phyloP scores from a whole-genome alignment of 2,888 invertebrate species.

The Diarsia mendica region DNA sequence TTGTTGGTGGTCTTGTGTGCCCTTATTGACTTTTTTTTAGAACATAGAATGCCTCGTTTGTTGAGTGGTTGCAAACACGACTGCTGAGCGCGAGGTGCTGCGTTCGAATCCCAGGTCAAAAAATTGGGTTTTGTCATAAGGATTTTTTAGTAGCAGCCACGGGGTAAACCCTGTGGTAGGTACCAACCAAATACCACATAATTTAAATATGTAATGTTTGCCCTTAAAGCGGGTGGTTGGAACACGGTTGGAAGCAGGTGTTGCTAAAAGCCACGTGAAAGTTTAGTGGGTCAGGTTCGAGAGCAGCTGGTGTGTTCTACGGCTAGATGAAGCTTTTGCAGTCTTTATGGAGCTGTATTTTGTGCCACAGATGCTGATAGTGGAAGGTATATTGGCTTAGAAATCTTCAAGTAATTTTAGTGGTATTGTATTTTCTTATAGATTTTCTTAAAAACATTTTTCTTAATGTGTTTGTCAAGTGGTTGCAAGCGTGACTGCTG shows the following conservation, averaged over 20 bases:
- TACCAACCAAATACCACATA: background rate
- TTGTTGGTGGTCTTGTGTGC: background rate
- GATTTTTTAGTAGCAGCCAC: too few relatives aligned
- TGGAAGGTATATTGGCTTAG: too few relatives aligned
- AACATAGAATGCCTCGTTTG: too few relatives aligned
- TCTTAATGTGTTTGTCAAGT: too few relatives aligned
- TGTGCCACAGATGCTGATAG: background rate
- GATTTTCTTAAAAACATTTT: too few relatives aligned
- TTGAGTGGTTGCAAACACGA: too few relatives aligned
- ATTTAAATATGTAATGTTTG: constrained; percentile 56
- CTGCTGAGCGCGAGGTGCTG: too few relatives aligned
- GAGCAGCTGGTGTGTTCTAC: constrained; percentile 15
- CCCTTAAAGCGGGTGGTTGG: constrained; percentile 24
- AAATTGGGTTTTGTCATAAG: too few relatives aligned
- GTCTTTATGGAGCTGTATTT: constrained; percentile 13
- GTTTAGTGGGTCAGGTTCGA: constrained; percentile 34
- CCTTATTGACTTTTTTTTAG: too few relatives aligned
- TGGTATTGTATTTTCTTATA: background rate
- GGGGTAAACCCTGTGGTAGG: too few relatives aligned
- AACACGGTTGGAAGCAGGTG: constrained; percentile 28
- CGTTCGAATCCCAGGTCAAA: too few relatives aligned
- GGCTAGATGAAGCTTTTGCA: background rate
- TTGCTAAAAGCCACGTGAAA: constrained; percentile 32
- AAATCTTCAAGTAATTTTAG: background rate
- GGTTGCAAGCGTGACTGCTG: too few relatives aligned